A percentile compares a stretch with the other conserved stretches of the same genome.
phyloP scores from a whole-genome alignment of 1,140 invertebrate species.

The Teleogryllus occipitalis region DNA sequence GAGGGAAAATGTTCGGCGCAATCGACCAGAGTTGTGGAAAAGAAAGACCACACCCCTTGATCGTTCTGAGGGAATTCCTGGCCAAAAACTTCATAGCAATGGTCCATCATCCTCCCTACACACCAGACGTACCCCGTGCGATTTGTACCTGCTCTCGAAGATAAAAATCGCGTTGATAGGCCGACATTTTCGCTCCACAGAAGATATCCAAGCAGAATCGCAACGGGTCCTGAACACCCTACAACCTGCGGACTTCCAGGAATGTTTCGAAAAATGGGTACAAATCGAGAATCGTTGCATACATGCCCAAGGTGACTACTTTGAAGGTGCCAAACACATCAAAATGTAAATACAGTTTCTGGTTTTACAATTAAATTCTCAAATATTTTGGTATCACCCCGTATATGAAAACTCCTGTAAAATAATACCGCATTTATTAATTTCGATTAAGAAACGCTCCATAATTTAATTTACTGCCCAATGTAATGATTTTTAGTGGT shows the following conservation, averaged over 20 bases:
- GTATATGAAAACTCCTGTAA: too few species aligned
- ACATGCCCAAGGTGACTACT: neutral
- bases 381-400: neutral
- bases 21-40: neutral
- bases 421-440: too few species aligned
- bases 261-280: neutral
- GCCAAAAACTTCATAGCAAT: neutral
- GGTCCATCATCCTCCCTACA: neutral
- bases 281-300: neutral
- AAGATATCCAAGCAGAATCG: neutral
- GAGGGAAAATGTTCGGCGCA: neutral
- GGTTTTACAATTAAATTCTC: neutral
- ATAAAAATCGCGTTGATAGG: neutral
- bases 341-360: neutral
- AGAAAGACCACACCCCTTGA: neutral
- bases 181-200: neutral
- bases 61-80: neutral
- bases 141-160: neutral
- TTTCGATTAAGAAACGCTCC: too few species aligned
- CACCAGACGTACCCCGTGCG: neutral
- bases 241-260: neutral
- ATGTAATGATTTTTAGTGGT: too few species aligned
- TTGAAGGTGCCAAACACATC: neutral
- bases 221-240: neutral
- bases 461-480: too few species aligned